Evolutionary conservation across 2,888 invertebrate genomes (phyloP).

Genomic region (Agapostemon virescens): DNA sequence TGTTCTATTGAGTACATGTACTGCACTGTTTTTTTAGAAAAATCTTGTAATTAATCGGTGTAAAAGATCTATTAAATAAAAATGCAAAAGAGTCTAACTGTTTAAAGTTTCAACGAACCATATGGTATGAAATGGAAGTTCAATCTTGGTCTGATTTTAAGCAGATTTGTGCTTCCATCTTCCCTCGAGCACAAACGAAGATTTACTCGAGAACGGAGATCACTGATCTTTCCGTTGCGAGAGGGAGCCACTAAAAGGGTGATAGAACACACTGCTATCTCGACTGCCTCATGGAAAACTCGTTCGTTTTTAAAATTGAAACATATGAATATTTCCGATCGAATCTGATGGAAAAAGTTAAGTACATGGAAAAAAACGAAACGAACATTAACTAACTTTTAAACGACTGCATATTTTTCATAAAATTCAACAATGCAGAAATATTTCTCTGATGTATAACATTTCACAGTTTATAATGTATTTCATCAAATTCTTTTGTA

Average conservation of each 20-base stretch:
- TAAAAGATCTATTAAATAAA: not conserved
- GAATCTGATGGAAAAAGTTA: conserved; percentile 1
- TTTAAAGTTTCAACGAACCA: conserved; percentile 32
- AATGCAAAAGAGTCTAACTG: not conserved
- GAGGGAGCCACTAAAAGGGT: conserved; percentile 30
- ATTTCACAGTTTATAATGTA: not conserved
- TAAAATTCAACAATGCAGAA: not conserved
- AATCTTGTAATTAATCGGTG: not conserved
- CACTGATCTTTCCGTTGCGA: conserved; percentile 26
- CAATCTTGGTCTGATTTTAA: conserved; percentile 18
- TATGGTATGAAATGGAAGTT: conserved; percentile 39
- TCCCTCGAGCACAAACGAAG: conserved; percentile 39
- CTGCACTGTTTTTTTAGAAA: not conserved
- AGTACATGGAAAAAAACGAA: not conserved
- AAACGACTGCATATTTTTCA: not conserved
- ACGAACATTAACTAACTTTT: not conserved
- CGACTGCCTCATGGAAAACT: conserved; percentile 33
- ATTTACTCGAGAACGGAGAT: conserved; percentile 45
- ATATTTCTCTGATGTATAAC: not conserved
- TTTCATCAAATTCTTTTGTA: not conserved
- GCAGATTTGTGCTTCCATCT: conserved; percentile 34
- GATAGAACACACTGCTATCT: conserved; percentile 34
- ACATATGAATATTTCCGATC: conserved; percentile 18
- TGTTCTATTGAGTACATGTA: not conserved
- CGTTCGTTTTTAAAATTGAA: conserved; percentile 35